These are phyloP conservation scores for Zonitis immaculata DNA, from an alignment of 2,888 invertebrate genomes.

Conservation along the genomic window DNA sequence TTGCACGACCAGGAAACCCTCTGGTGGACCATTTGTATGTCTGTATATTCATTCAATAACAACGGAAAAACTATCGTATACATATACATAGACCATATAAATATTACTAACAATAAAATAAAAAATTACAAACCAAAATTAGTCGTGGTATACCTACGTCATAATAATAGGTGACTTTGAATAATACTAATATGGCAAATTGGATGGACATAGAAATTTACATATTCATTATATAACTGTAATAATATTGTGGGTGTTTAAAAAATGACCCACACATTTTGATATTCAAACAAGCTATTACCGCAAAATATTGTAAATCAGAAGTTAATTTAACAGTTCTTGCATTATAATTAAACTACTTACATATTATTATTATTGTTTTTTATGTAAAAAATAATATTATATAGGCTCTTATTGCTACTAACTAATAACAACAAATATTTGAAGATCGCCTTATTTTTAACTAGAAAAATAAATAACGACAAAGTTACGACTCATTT, in stretches of 20 bases:
- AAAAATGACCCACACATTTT: slow-evolving; percentile 4
- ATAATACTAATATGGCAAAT: background rate
- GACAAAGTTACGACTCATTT: background rate
- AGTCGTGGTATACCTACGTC: background rate
- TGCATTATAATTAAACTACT: background rate
- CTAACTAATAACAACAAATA: background rate
- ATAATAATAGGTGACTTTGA: background rate
- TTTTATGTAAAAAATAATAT: background rate
- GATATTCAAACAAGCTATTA: background rate
- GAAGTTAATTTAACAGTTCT: background rate
- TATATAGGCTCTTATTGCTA: background rate
- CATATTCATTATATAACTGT: slow-evolving; percentile 4
- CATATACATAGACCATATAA: too few relatives aligned
- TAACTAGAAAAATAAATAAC: background rate
- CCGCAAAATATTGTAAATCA: background rate
- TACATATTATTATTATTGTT: background rate
- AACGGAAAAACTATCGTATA: too few relatives aligned
- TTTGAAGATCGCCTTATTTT: background rate
- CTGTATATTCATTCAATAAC: too few relatives aligned
- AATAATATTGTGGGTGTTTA: background rate
- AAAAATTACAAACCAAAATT: background rate
- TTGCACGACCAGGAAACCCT: too few relatives aligned
- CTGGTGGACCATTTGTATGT: too few relatives aligned
- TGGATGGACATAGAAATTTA: background rate
- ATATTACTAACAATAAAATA: too few relatives aligned